Evolutionary conservation across 2,797 vertebrate species (phyloP).

Genomic region (Pangasius djambal): DNA sequence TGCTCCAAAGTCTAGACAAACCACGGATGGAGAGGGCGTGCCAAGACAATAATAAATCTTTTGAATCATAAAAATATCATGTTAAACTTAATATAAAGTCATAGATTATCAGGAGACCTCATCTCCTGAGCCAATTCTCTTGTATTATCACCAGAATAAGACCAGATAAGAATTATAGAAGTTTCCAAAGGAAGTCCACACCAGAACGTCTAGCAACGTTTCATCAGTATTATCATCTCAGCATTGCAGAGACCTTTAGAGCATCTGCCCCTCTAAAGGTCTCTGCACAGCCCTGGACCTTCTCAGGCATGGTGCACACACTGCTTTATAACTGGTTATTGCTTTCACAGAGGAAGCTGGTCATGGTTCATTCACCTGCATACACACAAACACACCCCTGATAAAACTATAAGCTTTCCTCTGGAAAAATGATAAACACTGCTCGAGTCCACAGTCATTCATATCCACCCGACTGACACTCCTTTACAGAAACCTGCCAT

Average conservation of each 20-base stretch:
- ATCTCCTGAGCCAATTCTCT: background rate
- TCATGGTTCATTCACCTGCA: slow-evolving; percentile 45
- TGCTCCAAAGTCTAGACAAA: background rate
- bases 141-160: background rate
- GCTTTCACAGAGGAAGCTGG: slow-evolving; percentile 28
- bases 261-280: background rate
- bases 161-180: background rate
- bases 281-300: background rate
- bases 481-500: background rate
- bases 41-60: background rate
- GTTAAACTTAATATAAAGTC: too few species aligned
- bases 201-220: background rate
- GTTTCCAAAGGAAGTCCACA: background rate
- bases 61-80: too few species aligned
- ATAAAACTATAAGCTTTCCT: slow-evolving; percentile 21
- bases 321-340: slow-evolving; percentile 5
- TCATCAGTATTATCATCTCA: background rate
- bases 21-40: background rate
- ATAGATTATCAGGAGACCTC: too few species aligned
- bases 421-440: background rate
- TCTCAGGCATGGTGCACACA: background rate
- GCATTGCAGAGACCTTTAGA: too few species aligned
- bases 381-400: slow-evolving; percentile 38
- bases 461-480: background rate
- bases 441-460: background rate